A percentile compares a stretch with the other conserved stretches of the same genome.
Evolutionary conservation across 2,888 invertebrate species (phyloP).

Genomic region (Tachina grossa): DNA sequence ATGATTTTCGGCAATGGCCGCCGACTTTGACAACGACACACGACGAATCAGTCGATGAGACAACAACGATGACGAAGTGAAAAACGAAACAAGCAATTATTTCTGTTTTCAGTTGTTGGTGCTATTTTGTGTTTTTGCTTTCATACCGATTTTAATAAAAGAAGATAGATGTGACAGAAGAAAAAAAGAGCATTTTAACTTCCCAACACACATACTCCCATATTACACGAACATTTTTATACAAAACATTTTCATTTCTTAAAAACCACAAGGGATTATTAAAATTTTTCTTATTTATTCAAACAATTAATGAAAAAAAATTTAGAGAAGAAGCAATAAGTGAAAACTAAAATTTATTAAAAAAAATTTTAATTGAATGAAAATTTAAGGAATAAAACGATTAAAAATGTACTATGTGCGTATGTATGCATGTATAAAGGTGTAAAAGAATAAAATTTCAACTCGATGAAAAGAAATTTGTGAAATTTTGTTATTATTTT

Average conservation of each 20-base stretch:
- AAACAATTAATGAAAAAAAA: conserved; percentile 7
- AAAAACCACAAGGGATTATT: conserved; percentile 33
- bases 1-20: conserved; percentile 73
- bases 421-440: neutral
- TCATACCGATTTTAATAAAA: conserved; percentile 47
- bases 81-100: conserved; percentile 73
- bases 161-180: conserved; percentile 59
- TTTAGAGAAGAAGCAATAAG: neutral
- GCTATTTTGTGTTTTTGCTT: conserved; percentile 65
- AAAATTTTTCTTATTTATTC: conserved; percentile 23
- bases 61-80: conserved; percentile 75
- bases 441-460: conserved; percentile 4
- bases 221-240: conserved; percentile 13
- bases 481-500: conserved; percentile 13
- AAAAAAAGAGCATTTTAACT: conserved; percentile 74
- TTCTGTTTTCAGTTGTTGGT: conserved; percentile 60
- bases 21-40: conserved; percentile 71
- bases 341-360: neutral
- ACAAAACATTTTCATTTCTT: conserved; percentile 16
- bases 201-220: conserved; percentile 71
- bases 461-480: neutral
- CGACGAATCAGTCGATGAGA: conserved; percentile 69
- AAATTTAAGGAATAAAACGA: neutral
- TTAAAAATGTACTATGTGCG: neutral
- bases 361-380: neutral